phyloP scores from a whole-genome alignment of 2,113 vertebrate genomes.

The Cyphomyrus plagiostoma region DNA sequence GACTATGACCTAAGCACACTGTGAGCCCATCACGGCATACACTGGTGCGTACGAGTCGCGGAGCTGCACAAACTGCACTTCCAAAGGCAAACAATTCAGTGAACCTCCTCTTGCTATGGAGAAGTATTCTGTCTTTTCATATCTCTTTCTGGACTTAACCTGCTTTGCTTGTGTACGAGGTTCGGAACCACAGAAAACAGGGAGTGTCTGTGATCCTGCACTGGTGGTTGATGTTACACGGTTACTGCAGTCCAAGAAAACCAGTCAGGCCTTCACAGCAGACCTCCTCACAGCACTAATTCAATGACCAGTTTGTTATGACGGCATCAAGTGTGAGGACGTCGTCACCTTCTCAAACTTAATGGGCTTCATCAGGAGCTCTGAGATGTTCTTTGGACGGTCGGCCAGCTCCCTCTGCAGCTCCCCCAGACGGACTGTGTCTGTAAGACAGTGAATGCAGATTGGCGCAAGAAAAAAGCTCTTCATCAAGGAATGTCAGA shows the following conservation, averaged over 20 bases:
- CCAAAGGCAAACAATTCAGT: not conserved
- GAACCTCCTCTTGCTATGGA: not conserved
- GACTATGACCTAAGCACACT: not conserved
- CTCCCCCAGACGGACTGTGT: constrained; percentile 37
- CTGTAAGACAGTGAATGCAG: constrained; percentile 45
- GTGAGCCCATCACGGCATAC: not conserved
- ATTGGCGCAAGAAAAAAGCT: not conserved
- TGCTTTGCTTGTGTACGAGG: not conserved
- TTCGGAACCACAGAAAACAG: constrained; percentile 18
- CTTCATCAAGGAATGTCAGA: not conserved
- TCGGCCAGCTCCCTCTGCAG: constrained; percentile 50
- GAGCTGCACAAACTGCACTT: not conserved
- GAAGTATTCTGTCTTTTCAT: not conserved
- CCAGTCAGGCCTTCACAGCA: constrained; percentile 3
- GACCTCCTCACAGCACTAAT: not conserved
- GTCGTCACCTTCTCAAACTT: constrained; percentile 76
- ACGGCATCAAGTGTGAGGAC: constrained; percentile 9
- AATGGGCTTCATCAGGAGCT: constrained; percentile 61
- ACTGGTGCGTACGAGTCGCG: not conserved
- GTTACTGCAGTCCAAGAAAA: constrained; percentile 38
- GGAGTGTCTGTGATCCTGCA: constrained; percentile 30
- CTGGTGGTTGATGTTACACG: constrained; percentile 31
- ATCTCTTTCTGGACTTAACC: not conserved
- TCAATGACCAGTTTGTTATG: constrained; percentile 12
- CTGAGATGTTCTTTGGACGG: constrained; percentile 18